phyloP scores from a whole-genome alignment of 2,113 vertebrate species.

The Scopus umbretta region DNA sequence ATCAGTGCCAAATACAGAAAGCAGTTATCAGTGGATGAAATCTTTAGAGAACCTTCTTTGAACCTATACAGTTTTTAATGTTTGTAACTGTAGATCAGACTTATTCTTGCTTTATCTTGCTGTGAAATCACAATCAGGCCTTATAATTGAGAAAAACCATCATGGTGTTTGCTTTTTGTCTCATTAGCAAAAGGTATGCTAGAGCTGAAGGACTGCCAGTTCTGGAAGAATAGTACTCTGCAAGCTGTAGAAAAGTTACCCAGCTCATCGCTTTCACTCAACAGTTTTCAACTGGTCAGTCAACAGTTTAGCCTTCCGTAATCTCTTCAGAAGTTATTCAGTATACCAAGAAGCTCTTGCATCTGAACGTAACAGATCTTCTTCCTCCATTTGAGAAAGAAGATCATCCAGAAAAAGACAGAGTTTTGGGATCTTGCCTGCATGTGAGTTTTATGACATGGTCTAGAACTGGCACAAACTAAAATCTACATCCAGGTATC shows the following conservation, averaged over 20 bases:
- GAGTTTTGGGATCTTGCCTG: background rate
- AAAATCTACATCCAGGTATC: background rate
- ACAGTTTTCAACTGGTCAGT: background rate
- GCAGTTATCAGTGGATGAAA: background rate
- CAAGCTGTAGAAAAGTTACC: background rate
- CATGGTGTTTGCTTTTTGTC: background rate
- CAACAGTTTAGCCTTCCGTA: fast-evolving
- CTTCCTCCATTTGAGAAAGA: background rate
- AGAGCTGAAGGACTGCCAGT: background rate
- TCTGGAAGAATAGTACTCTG: background rate
- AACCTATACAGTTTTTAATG: background rate
- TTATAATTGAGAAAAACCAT: background rate
- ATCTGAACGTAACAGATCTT: background rate
- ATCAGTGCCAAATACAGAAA: background rate
- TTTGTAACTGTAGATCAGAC: background rate
- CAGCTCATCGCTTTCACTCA: background rate
- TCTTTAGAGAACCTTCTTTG: background rate
- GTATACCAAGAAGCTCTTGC: background rate
- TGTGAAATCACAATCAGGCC: background rate
- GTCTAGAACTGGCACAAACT: background rate
- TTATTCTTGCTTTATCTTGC: background rate
- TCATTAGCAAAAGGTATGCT: fast-evolving
- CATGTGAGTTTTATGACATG: background rate
- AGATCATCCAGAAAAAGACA: background rate
- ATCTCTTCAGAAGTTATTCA: background rate